A percentile compares a stretch with the other conserved stretches of the same genome.
phyloP scores from a whole-genome alignment of 2,113 vertebrate genomes.

The Dendrocopos noguchii region DNA sequence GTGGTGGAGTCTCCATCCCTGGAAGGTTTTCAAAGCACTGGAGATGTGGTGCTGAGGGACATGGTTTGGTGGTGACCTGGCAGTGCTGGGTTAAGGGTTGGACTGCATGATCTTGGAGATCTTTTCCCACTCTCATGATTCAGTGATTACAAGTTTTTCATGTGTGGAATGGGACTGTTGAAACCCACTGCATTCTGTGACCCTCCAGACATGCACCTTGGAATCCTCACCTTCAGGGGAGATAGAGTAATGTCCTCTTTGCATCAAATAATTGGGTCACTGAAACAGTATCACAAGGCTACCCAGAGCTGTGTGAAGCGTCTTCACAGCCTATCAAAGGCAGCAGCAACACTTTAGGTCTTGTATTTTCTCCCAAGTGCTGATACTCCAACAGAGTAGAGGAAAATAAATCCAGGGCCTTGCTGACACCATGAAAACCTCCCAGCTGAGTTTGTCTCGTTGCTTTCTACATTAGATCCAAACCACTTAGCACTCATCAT shows the following conservation, averaged over 20 bases:
- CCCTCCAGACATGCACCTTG: neutral
- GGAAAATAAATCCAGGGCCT: neutral
- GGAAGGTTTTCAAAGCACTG: too few relatives aligned
- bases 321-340: neutral
- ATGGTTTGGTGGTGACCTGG: too few relatives aligned
- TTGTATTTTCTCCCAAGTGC: neutral
- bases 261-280: neutral
- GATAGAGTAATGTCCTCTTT: neutral
- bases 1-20: too few relatives aligned
- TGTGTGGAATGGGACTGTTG: accelerated
- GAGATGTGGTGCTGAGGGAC: too few relatives aligned
- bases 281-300: neutral
- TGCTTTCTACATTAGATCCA: neutral
- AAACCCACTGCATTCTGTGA: neutral
- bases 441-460: neutral
- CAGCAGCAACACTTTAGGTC: neutral
- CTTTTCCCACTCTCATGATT: too few relatives aligned
- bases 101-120: too few relatives aligned
- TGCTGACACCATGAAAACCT: neutral
- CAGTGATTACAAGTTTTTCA: too few relatives aligned
- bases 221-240: neutral
- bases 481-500: neutral
- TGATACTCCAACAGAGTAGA: neutral
- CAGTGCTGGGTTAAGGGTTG: too few relatives aligned
- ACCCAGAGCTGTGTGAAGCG: neutral